phyloP scores from a whole-genome alignment of 2,888 invertebrate species.

The Monoplex corrugatus region DNA sequence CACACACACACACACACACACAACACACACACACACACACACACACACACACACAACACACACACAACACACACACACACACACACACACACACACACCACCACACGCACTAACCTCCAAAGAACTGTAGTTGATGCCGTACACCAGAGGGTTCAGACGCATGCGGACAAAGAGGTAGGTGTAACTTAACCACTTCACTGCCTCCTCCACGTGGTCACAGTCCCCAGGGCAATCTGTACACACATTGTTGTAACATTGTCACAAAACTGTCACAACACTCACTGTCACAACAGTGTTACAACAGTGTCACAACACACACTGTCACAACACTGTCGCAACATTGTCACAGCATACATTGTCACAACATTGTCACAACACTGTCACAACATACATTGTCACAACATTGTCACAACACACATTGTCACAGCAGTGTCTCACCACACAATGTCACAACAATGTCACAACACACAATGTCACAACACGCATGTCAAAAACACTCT shows the following conservation, averaged over 20 bases:
- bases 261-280: not conserved
- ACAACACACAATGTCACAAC: slow-evolving; percentile 1
- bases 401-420: not conserved
- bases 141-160: slow-evolving; percentile 92
- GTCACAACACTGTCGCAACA: not conserved
- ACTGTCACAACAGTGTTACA: not conserved
- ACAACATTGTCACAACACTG: not conserved
- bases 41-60: no score
- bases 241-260: not conserved
- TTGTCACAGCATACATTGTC: not conserved
- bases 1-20: no score
- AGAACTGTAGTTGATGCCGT: slow-evolving; percentile 86
- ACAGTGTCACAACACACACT: not conserved
- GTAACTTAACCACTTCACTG: slow-evolving; percentile 98
- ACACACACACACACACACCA: no score
- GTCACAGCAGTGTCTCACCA: not conserved
- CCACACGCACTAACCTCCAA: slow-evolving; percentile 72
- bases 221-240: slow-evolving; percentile 92
- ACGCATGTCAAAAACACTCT: no score
- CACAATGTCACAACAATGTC: not conserved
- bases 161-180: slow-evolving; percentile 97
- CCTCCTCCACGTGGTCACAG: slow-evolving; percentile 96
- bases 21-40: no score
- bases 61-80: no score
- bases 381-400: not conserved